Conservation (phyloP, 2,113 vertebrate genomes). For the Apus apus region DNA sequence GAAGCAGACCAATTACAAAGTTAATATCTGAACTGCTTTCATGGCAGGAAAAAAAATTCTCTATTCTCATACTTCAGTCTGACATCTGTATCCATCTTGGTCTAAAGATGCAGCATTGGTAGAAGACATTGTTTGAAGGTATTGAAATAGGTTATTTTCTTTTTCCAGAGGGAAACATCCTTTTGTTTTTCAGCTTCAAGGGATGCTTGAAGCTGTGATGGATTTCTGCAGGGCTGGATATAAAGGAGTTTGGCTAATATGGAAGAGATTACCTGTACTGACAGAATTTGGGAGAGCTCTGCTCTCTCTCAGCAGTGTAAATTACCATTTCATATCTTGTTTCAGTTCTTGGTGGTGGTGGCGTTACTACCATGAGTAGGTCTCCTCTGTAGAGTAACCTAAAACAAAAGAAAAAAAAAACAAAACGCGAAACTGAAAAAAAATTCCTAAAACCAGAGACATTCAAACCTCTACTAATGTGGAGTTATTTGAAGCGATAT, state of each 20-base stretch:
- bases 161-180: background rate
- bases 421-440: background rate
- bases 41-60: background rate
- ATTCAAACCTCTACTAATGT: background rate
- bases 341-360: background rate
- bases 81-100: background rate
- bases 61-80: background rate
- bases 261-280: background rate
- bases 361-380: background rate
- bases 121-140: background rate
- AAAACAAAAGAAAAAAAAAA: background rate
- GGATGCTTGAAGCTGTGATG: background rate
- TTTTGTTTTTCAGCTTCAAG: background rate
- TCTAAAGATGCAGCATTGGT: background rate
- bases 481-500: background rate
- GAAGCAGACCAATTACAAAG: background rate
- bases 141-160: background rate
- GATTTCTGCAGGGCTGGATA: background rate
- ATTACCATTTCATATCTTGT: background rate
- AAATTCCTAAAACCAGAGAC: background rate
- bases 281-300: background rate
- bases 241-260: background rate
- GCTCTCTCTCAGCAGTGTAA: background rate
- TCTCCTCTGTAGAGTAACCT: background rate
- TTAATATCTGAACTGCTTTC: background rate